Evolutionary conservation across 2,113 vertebrate species (phyloP), one percentile per base, ranked within the genome.

Genomic region (Phyllopteryx taeniolatus): DNA sequence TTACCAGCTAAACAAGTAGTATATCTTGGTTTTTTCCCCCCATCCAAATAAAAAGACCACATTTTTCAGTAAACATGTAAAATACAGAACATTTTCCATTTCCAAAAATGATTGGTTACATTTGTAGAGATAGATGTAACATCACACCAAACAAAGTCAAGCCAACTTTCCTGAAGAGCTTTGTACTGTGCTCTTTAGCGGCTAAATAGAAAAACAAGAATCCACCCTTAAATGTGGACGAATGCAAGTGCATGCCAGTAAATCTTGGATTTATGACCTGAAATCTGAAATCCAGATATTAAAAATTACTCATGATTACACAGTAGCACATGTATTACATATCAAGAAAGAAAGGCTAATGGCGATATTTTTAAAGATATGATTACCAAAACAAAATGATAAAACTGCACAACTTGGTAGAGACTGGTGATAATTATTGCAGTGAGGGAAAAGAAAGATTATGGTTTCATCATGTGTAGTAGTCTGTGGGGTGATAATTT

Each of bases 241-340:
- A 88, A 82, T 77, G 80, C 77, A 88, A 91, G 87, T 84, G 91
- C 92, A 94, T 93, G 92, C 93, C 90, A 89, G 89, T 87, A 90
- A 88, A 91, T 86, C 83, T 75, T 89, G 89, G 89, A 89, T 89
- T 85, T 70, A 75, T 83, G 87, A 87, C 88, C 60, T 27, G 27
- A 27, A n/a, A 87, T 86, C 71, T 77, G 82, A 89, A 89, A 90
- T 89, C 84, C 88, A 91, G 79, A 91, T 90, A 91, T 90, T 87
- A 86, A 90, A 91, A 91, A 89, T 87, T 79, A 91, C 86, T 92
- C 75, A 88, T 86, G 85, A 90, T 88, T 85, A 90, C 87, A 91
- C 87, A 84, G 91, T 92, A 92, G 85, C 92, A 93, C 93, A 93
- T n/a, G 91, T 92, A 90, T 90, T 87, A 92, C 86, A 87, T 89